phyloP scores from a whole-genome alignment of 35 echinoderm and acorn worm genomes.

The Stichopus chloronotus region DNA sequence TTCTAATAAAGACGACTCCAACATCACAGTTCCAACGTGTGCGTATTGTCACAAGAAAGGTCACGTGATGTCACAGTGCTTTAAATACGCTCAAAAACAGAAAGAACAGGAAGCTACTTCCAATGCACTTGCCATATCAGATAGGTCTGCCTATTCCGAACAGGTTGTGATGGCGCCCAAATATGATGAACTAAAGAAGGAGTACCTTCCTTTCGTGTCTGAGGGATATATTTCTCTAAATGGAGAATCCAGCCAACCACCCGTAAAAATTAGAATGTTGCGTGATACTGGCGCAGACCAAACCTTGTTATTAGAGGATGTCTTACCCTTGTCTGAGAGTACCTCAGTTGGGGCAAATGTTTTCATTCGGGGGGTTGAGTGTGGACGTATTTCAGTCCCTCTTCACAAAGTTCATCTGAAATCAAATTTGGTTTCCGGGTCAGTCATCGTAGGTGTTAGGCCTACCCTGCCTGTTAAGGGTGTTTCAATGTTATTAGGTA shows the following conservation, averaged over 20 bases:
- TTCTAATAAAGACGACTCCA: not conserved
- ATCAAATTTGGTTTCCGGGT: constrained; percentile 52
- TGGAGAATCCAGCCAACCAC: no score
- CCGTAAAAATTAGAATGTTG: no score
- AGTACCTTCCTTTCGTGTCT: no score
- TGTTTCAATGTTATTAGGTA: constrained; percentile 38
- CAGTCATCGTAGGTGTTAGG: constrained; percentile 27
- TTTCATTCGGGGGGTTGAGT: constrained; percentile 19
- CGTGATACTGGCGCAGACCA: constrained; percentile 39
- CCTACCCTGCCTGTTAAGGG: constrained; percentile 35
- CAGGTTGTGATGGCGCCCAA: no score
- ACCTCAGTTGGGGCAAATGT: not conserved
- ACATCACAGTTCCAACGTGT: no score
- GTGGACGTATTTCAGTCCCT: constrained; percentile 10
- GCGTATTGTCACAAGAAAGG: not conserved
- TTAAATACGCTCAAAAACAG: not conserved
- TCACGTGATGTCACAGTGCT: no score
- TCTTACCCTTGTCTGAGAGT: constrained; percentile 34
- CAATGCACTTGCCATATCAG: constrained; percentile 21
- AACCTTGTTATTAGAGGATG: constrained; percentile 8
- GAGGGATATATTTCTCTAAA: no score
- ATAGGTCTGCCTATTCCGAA: no score
- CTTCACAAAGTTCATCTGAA: constrained; percentile 2
- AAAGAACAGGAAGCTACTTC: not conserved
- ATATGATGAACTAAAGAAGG: no score